A percentile compares a stretch with the other conserved stretches of the same genome.
These are phyloP conservation scores for Vimba vimba DNA, from an alignment of 2,113 vertebrate species.

Conservation along the genomic window DNA sequence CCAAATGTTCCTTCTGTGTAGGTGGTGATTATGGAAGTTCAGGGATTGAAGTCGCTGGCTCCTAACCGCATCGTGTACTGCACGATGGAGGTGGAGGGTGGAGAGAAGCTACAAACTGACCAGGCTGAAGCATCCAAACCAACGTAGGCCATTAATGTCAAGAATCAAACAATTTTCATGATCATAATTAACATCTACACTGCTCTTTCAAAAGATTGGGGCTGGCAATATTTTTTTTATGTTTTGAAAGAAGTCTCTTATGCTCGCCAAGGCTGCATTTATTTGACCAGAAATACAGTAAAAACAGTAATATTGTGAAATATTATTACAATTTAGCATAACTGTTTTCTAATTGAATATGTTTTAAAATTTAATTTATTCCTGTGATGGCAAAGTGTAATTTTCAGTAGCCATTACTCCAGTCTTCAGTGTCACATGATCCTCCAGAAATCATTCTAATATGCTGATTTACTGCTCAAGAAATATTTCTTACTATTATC, in stretches of 20 bases:
- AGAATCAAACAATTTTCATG: background rate
- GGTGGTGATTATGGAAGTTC: conserved; percentile 99
- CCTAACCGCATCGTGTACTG: conserved; percentile 99
- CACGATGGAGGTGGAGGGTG: conserved; percentile 99
- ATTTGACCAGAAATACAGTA: background rate
- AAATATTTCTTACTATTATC: no score
- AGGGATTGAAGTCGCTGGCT: conserved; percentile 95
- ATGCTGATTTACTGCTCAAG: no score
- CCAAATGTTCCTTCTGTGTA: conserved; percentile 60
- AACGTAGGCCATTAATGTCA: conserved; percentile 81
- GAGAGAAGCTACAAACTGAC: conserved; percentile 97
- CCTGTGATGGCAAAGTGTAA: background rate
- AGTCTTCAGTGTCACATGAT: no score
- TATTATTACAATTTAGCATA: background rate
- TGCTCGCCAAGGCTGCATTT: background rate
- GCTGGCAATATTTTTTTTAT: background rate
- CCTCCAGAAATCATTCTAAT: no score
- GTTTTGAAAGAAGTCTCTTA: background rate
- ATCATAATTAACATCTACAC: background rate
- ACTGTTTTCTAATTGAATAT: no score
- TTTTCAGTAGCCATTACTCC: background rate
- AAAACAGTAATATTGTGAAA: background rate
- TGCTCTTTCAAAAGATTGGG: background rate
- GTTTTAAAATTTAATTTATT: background rate
- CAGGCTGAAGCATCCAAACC: conserved; percentile 98